Conservation (phyloP, 2,113 vertebrate species). For the Brevimyrus niger region DNA sequence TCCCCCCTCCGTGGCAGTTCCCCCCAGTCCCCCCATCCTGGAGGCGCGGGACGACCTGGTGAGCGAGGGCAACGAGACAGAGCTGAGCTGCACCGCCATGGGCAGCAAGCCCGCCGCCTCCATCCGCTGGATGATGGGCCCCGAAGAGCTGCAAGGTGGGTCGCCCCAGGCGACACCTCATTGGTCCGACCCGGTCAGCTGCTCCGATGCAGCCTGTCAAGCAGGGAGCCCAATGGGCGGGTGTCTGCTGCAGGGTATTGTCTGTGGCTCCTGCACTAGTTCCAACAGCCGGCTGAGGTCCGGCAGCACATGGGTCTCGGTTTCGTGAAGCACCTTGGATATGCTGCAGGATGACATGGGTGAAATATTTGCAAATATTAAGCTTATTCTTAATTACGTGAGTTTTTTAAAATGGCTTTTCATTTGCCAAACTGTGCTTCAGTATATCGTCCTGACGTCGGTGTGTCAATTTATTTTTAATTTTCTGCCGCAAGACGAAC, state of each 20-base stretch:
- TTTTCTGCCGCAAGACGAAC: background rate
- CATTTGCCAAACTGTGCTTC: background rate
- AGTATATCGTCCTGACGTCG: background rate
- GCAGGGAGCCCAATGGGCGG: background rate
- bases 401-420: background rate
- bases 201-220: background rate
- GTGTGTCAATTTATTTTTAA: background rate
- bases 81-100: conserved; percentile 90
- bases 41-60: conserved; percentile 86
- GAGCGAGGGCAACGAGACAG: conserved; percentile 89
- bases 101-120: conserved; percentile 90
- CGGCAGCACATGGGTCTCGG: background rate
- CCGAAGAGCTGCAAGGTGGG: conserved; percentile 81
- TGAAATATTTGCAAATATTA: background rate
- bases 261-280: background rate
- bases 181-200: background rate
- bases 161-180: background rate
- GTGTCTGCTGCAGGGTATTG: background rate
- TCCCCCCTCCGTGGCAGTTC: conserved; percentile 62
- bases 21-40: conserved; percentile 84
- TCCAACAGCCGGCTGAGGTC: background rate
- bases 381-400: background rate
- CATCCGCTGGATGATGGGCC: conserved; percentile 94
- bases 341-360: background rate
- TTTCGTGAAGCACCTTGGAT: background rate